Evolutionary conservation across 2,113 vertebrate species (phyloP).

Genomic region (Chionomys nivalis): DNA sequence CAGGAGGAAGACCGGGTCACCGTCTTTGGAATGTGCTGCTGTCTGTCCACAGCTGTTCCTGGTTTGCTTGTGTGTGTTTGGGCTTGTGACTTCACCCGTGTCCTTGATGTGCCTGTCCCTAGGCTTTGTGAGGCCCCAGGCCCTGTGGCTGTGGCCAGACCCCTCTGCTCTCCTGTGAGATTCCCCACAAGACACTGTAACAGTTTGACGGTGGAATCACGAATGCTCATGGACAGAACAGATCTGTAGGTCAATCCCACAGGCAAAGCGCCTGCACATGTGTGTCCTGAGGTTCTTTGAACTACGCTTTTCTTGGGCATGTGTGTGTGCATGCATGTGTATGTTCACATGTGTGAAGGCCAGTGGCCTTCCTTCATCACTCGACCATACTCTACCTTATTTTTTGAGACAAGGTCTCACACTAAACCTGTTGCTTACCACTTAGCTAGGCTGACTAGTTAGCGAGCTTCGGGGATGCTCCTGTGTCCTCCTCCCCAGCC

Average conservation of each 20-base stretch:
- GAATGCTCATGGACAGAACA: neutral
- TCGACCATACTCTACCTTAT: no score
- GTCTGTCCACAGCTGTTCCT: neutral
- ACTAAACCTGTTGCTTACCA: neutral
- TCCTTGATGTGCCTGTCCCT: neutral
- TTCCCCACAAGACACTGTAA: rapidly evolving
- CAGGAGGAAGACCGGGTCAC: neutral
- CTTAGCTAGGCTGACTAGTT: no score
- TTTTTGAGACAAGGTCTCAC: neutral
- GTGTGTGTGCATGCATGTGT: no score
- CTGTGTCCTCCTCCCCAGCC: no score
- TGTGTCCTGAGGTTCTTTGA: neutral
- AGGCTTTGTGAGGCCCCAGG: neutral
- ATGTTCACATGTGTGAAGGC: neutral
- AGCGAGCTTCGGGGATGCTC: no score
- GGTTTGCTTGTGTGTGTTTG: slow-evolving; percentile 28
- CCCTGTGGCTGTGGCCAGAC: neutral
- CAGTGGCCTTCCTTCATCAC: neutral
- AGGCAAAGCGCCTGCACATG: rapidly evolving
- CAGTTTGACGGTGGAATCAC: neutral
- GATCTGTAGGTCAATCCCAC: rapidly evolving
- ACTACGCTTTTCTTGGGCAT: no score
- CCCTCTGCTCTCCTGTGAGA: no score
- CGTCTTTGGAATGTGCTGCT: neutral
- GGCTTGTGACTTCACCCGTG: neutral